Conservation (phyloP, 2,797 vertebrate genomes). For the Lemur catta region DNA sequence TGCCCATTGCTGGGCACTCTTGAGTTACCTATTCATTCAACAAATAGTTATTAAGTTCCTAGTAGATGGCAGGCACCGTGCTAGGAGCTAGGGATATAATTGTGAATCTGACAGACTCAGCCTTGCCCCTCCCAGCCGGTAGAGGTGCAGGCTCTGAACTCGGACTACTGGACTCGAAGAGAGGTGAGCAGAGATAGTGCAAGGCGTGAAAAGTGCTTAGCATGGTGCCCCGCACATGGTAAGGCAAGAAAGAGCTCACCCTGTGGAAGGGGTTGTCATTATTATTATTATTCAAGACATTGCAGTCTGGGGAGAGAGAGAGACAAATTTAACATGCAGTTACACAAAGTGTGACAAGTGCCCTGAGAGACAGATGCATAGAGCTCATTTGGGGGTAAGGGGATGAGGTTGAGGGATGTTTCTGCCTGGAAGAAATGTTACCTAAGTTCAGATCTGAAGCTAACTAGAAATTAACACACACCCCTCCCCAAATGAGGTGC, state of each 20-base stretch:
- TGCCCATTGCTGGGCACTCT: neutral
- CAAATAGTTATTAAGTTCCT: neutral
- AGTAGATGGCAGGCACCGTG: neutral
- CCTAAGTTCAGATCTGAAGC: neutral
- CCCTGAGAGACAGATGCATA: neutral
- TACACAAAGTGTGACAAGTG: neutral
- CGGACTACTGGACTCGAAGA: neutral
- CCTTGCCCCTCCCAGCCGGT: neutral
- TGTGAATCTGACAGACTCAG: neutral
- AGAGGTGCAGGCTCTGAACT: neutral
- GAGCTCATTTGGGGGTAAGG: neutral
- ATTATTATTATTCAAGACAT: neutral
- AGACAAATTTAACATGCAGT: neutral
- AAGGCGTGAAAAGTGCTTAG: neutral
- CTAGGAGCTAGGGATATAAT: neutral
- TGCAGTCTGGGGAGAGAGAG: neutral
- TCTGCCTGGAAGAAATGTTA: neutral
- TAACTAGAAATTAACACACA: neutral
- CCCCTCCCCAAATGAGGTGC: neutral
- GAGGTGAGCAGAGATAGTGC: neutral
- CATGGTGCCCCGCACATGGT: neutral
- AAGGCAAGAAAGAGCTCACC: neutral
- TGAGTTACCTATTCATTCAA: conserved; percentile 30
- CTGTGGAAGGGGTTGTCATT: neutral
- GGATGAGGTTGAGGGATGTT: neutral